Base-by-base conservation (phyloP, 2,888 invertebrate species). In the Hemistola chrysoprasaria region DNA sequence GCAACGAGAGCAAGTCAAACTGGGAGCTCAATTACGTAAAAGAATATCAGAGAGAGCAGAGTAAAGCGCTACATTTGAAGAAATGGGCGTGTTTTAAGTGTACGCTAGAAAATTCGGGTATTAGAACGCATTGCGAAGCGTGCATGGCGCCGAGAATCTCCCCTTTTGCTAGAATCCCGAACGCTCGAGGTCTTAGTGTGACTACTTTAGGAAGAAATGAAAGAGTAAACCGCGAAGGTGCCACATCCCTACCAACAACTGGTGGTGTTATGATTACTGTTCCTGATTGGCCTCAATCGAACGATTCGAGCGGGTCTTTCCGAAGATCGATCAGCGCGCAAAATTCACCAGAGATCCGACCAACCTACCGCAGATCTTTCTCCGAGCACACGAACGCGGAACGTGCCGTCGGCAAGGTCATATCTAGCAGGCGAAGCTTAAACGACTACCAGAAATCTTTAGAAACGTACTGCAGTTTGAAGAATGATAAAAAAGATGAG, bases 41-140 rank as follows among this genome's bases (percentile, higher is more conserved):
- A 43, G 85, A 88, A 25, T 90, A 87, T 49, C 86, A 87, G 44
- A 74, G 72, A 36, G 86, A 88, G 47, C 84, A 87, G 53, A 82
- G 85, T 42, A 78, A 62, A 42, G 81, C 73, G 11, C 48, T 84
- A 33, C 83, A 86, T 64, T 63, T 84, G 53, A 87, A 88, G 56
- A 90, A 90, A 33, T 94, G 94, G 94, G 91, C 93, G 7, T 94
- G 94, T 65, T 90, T 90, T 56, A 91, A 93, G 61, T 95, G 95
- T 69, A 95, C 95, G 0, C 78, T 95, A 22, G 91, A 94, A 54
- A 95, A 95, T 78, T 90, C 92, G 34, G 90, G 91, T 0, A 90
- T 91, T 16, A 86, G 91, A 46, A 90, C 91, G 3, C 90, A 93
- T 45, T 95, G 95, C 72, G 93, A 93, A 59, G 93, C 94, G 0